Conservation (phyloP, 1,140 invertebrate species). For the Drosophila baimaii region DNA sequence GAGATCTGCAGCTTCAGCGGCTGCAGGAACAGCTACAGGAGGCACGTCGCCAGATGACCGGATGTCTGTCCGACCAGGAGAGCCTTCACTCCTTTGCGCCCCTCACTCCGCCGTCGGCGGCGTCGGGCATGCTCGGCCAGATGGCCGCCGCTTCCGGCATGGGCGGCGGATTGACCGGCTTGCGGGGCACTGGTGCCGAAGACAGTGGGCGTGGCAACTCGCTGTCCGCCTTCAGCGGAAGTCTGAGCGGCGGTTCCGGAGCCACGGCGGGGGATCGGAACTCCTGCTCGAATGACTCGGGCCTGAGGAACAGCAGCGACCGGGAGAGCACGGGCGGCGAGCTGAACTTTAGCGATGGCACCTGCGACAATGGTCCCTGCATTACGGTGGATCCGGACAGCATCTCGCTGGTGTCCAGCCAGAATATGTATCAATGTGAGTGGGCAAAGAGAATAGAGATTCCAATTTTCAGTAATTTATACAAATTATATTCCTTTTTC, state of each 20-base stretch:
- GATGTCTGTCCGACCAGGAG: conserved; percentile 90
- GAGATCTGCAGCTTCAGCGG: conserved; percentile 93
- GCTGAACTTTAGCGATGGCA: conserved; percentile 83
- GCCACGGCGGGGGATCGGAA: conserved; percentile 87
- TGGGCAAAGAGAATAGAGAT: conserved; percentile 40
- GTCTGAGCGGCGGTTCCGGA: conserved; percentile 86
- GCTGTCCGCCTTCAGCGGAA: conserved; percentile 83
- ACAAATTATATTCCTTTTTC: conserved; percentile 64
- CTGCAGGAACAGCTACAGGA: conserved; percentile 93
- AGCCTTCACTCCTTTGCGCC: conserved; percentile 87
- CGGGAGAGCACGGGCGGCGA: conserved; percentile 88
- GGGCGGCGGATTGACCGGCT: conserved; percentile 81
- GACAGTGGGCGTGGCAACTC: conserved; percentile 86
- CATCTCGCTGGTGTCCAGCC: conserved; percentile 84
- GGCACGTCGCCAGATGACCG: conserved; percentile 89
- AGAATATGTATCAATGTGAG: conserved; percentile 93
- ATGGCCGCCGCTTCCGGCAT: conserved; percentile 86
- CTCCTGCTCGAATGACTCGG: conserved; percentile 94
- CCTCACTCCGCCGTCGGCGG: conserved; percentile 78
- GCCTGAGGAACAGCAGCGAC: conserved; percentile 91
- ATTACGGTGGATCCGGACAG: conserved; percentile 84
- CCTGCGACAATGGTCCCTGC: conserved; percentile 83
- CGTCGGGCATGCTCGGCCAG: conserved; percentile 79
- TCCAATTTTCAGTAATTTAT: no score
- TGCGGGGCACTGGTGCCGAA: conserved; percentile 86